Conservation (phyloP, 2,797 vertebrate genomes). For the Gambusia yucatana region DNA sequence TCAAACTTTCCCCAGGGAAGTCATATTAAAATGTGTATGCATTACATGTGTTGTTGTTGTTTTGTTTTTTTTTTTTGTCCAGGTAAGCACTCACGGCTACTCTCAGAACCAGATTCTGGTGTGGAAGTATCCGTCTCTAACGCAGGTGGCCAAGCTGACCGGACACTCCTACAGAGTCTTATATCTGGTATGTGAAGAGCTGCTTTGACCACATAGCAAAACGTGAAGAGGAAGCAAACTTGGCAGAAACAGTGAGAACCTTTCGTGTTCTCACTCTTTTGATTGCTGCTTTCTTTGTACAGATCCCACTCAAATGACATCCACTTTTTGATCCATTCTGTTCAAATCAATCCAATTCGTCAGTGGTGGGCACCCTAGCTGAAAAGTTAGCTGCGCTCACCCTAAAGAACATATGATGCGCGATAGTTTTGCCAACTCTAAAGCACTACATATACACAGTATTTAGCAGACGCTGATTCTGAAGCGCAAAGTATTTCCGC, state of each 20-base stretch:
- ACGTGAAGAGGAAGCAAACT: neutral
- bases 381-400: neutral
- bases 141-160: constrained; percentile 86
- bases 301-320: neutral
- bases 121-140: constrained; percentile 87
- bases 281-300: neutral
- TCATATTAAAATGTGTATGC: no score
- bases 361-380: neutral
- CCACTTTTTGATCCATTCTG: neutral
- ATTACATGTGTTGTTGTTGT: neutral
- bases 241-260: neutral
- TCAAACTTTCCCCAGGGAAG: neutral
- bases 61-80: neutral
- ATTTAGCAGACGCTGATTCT: no score
- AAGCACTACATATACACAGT: no score
- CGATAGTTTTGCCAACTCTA: neutral
- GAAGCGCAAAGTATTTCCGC: neutral
- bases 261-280: neutral
- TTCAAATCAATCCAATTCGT: neutral
- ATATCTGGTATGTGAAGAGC: constrained; percentile 77
- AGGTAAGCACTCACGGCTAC: constrained; percentile 89
- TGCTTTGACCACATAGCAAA: neutral
- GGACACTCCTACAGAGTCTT: constrained; percentile 87
- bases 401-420: neutral
- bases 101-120: constrained; percentile 89